Evolutionary conservation across 2,888 invertebrate genomes (phyloP).

Genomic region (Drosophila glabriapex): DNA sequence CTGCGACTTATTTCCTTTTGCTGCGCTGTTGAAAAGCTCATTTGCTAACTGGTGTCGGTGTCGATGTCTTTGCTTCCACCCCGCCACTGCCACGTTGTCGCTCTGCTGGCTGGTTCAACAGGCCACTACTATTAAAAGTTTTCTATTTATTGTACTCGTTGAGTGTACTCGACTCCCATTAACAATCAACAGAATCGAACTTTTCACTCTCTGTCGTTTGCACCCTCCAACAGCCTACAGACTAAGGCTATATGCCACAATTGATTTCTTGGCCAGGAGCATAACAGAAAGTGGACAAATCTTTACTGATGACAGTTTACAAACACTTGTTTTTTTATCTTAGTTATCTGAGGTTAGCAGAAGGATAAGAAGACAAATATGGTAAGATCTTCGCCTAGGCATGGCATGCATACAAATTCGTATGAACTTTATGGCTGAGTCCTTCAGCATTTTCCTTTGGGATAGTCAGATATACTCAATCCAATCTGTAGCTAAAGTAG

Average conservation of each 20-base stretch:
- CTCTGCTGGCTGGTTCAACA: slow-evolving; percentile 72
- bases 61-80: slow-evolving; percentile 24
- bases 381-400: not conserved
- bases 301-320: not conserved
- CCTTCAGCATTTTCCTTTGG: not conserved
- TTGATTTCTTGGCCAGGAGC: not conserved
- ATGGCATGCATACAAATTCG: not conserved
- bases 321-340: not conserved
- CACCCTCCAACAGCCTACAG: not conserved
- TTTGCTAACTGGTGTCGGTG: slow-evolving; percentile 16
- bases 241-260: not conserved
- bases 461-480: not conserved
- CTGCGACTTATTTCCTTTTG: slow-evolving; percentile 30
- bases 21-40: slow-evolving; percentile 41
- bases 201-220: slow-evolving; percentile 36
- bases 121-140: slow-evolving; percentile 75
- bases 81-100: slow-evolving; percentile 29
- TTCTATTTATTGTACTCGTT: slow-evolving; percentile 48
- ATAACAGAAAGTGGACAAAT: not conserved
- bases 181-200: slow-evolving; percentile 70
- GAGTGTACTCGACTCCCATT: slow-evolving; percentile 36
- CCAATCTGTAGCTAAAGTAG: not conserved
- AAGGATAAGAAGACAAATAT: not conserved
- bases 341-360: not conserved
- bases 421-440: not conserved